Percentiles rank a stretch among this genome's conserved stretches.
These are phyloP conservation scores for Crocuta crocuta DNA, from an alignment of 2,113 vertebrate genomes.

Conservation along the genomic window DNA sequence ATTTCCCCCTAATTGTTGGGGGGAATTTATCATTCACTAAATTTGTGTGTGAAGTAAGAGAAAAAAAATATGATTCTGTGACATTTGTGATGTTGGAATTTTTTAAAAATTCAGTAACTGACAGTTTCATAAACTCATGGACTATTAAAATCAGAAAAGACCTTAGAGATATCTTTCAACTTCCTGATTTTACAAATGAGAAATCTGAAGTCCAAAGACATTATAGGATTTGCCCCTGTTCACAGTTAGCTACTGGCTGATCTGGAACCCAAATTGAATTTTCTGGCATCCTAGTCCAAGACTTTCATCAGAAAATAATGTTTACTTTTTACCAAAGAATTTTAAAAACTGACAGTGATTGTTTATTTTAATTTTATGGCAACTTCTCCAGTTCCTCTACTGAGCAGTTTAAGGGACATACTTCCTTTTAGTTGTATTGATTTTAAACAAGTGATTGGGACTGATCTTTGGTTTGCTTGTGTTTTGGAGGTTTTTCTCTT, in stretches of 20 bases:
- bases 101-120: neutral
- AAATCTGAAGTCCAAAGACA: neutral
- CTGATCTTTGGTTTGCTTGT: neutral
- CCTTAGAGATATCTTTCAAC: conserved; percentile 31
- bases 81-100: conserved; percentile 65
- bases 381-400: conserved; percentile 10
- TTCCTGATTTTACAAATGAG: conserved; percentile 64
- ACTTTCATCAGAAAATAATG: conserved; percentile 7
- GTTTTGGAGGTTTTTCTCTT: conserved; percentile 22
- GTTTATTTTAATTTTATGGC: neutral
- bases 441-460: conserved; percentile 47
- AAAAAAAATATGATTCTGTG: conserved; percentile 51
- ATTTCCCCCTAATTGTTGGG: neutral
- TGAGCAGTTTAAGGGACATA: neutral
- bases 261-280: neutral
- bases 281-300: neutral
- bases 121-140: conserved; percentile 26
- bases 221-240: neutral
- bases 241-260: neutral
- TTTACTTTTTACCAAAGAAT: neutral
- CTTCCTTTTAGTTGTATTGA: conserved; percentile 10
- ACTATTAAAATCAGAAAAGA: conserved; percentile 48
- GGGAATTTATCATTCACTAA: conserved; percentile 26
- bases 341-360: conserved; percentile 34
- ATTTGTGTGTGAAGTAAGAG: conserved; percentile 13